Conservation (phyloP, 2,113 vertebrate species). For the Budorcas taxicolor region DNA sequence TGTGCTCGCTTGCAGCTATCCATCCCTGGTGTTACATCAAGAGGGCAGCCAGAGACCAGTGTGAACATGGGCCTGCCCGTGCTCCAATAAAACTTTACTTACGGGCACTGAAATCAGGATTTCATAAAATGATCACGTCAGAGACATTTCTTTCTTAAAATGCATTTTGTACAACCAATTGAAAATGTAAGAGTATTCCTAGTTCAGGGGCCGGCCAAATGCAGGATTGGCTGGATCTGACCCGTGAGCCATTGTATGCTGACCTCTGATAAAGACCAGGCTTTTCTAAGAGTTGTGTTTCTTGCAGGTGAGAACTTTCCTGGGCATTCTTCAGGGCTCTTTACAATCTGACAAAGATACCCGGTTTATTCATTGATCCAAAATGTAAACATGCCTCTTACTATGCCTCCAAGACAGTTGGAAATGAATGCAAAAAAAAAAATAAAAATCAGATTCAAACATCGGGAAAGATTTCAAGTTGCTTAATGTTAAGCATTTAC, state of each 20-base stretch:
- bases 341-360: neutral
- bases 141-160: neutral
- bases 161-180: rapidly evolving
- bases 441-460: neutral
- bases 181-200: neutral
- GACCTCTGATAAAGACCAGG: rapidly evolving
- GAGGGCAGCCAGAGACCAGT: rapidly evolving
- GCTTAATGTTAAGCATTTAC: neutral
- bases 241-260: neutral
- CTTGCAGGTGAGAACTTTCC: rapidly evolving
- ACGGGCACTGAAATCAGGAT: rapidly evolving
- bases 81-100: neutral
- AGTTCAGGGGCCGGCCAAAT: rapidly evolving
- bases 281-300: neutral
- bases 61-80: rapidly evolving
- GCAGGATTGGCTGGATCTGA: neutral
- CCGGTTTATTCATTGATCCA: neutral
- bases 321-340: neutral
- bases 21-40: neutral
- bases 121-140: rapidly evolving
- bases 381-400: neutral
- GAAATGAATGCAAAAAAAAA: neutral
- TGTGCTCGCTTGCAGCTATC: rapidly evolving
- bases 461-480: neutral
- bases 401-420: neutral